Percentiles rank a stretch among this genome's conserved stretches.
phyloP scores from a whole-genome alignment of 2,797 vertebrate genomes.

The Enteromius treurensis region DNA sequence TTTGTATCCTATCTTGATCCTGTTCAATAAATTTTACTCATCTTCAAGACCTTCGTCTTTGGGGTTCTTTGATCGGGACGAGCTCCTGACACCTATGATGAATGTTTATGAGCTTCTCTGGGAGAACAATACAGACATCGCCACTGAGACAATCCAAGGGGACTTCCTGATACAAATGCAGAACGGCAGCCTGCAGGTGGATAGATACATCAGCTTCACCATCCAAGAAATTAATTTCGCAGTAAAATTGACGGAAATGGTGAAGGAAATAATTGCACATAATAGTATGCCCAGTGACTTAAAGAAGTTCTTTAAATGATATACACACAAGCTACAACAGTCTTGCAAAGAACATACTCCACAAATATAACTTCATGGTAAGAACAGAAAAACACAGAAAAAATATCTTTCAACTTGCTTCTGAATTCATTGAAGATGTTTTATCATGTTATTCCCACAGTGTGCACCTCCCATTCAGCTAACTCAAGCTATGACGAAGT shows the following conservation, averaged over 20 bases:
- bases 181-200: slow-evolving; percentile 25
- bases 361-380: neutral
- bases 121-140: slow-evolving; percentile 1
- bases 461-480: neutral
- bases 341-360: too few species aligned
- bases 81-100: too few species aligned
- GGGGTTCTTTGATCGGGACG: too few species aligned
- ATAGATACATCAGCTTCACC: slow-evolving; percentile 33
- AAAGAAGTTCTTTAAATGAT: neutral
- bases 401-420: neutral
- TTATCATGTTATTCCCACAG: neutral
- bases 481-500: slow-evolving; percentile 41
- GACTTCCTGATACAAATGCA: slow-evolving; percentile 44
- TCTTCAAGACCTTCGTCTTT: too few species aligned
- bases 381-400: neutral
- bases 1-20: too few species aligned
- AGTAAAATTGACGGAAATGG: slow-evolving; percentile 17
- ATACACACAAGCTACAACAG: neutral
- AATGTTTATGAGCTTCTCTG: slow-evolving; percentile 39
- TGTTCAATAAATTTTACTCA: too few species aligned
- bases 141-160: neutral
- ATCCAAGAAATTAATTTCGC: slow-evolving; percentile 42
- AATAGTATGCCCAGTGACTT: neutral
- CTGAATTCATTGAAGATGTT: neutral
- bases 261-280: slow-evolving; percentile 19